Conservation (phyloP, 2,888 invertebrate genomes). For the Loripinus fragilis region DNA sequence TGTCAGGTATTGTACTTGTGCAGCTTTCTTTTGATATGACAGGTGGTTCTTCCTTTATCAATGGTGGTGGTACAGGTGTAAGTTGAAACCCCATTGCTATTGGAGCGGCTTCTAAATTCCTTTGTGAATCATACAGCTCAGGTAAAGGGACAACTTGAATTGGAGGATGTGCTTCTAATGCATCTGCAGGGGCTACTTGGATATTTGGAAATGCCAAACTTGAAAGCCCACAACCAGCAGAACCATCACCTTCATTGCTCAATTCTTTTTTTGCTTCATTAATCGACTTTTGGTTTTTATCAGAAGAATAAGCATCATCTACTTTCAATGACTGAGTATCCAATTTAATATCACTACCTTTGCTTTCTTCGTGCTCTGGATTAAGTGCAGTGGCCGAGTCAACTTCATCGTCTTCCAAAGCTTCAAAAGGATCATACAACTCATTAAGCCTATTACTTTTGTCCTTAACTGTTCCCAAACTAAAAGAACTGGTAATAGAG, state of each 20-base stretch:
- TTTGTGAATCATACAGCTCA: too few species aligned
- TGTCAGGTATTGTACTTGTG: neutral
- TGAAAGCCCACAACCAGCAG: too few species aligned
- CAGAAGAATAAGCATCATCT: too few species aligned
- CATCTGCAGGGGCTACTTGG: too few species aligned
- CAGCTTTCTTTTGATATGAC: neutral
- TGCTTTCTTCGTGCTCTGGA: neutral
- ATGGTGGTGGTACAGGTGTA: neutral
- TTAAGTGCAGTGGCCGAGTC: neutral
- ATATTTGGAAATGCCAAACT: too few species aligned
- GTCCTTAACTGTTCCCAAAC: neutral
- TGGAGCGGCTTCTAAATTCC: neutral
- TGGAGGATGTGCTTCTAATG: neutral
- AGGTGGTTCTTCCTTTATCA: neutral
- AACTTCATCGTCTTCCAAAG: neutral
- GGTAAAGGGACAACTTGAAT: neutral
- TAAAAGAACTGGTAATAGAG: too few species aligned
- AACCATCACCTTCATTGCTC: too few species aligned
- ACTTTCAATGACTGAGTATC: neutral
- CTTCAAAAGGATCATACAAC: conserved; percentile 55
- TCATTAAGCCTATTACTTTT: conserved; percentile 1
- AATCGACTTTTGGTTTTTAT: too few species aligned
- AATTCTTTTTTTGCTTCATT: too few species aligned
- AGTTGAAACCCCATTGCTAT: neutral
- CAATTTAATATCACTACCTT: neutral